Conservation (phyloP, 2,888 invertebrate species). For the Hoplodrina blanda region DNA sequence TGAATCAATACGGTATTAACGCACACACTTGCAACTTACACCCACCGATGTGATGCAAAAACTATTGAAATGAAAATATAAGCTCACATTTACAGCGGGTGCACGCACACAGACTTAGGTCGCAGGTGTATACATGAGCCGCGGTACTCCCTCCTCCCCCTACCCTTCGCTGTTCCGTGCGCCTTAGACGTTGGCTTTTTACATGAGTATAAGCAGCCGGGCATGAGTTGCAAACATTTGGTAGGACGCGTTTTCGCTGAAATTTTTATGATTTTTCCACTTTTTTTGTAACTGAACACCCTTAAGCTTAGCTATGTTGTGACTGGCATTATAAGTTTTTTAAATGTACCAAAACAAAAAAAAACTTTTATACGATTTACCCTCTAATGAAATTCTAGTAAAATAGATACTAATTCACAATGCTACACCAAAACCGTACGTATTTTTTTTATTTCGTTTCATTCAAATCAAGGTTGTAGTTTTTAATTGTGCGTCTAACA, state of each 20-base stretch:
- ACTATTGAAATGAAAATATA: conserved; percentile 90
- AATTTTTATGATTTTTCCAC: conserved; percentile 25
- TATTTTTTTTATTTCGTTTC: background rate
- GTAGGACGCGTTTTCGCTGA: conserved; percentile 42
- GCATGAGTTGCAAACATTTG: conserved; percentile 78
- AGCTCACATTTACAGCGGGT: conserved; percentile 75
- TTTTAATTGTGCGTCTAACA: conserved; percentile 7
- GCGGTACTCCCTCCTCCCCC: conserved; percentile 70
- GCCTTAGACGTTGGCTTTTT: conserved; percentile 91
- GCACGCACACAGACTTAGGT: conserved; percentile 72
- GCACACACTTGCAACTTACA: conserved; percentile 79
- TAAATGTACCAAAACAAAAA: background rate
- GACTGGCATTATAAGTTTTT: too few relatives aligned
- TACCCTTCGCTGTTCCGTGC: conserved; percentile 68
- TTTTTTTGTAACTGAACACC: too few relatives aligned
- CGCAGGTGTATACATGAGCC: conserved; percentile 80
- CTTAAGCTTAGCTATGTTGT: too few relatives aligned
- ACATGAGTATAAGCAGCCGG: conserved; percentile 86
- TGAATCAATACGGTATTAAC: conserved; percentile 89
- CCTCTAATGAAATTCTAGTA: background rate
- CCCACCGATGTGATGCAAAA: conserved; percentile 86
- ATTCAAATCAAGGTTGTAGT: conserved; percentile 14
- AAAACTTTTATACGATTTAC: background rate
- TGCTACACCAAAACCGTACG: background rate
- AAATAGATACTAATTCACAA: conserved; percentile 9